Base-by-base conservation (phyloP, 1,140 invertebrate genomes). In the Drosophila parabipectinata region DNA sequence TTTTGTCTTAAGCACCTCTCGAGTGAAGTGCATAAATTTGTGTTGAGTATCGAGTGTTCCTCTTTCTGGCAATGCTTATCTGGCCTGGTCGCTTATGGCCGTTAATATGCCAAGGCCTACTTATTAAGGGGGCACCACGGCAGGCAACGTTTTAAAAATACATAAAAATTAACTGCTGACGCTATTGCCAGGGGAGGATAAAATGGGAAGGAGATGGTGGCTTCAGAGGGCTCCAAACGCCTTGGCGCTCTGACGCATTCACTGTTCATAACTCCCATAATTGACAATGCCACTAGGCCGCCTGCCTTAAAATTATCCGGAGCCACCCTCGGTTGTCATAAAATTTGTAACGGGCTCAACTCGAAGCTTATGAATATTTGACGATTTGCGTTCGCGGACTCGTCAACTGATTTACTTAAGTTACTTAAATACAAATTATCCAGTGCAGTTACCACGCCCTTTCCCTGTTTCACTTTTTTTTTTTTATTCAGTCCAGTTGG, bases 161-260 rank as follows among this genome's bases (percentile, higher is more conserved):
- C 79, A 87, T 87, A 72, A 88, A 87, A 79, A 85, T 87, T 75
- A 87, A 87, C 74, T 82, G 73, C 82, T 82, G 83, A 88, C 83
- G 82, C 82, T 79, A 76, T 76, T 76, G 54, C 62, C 62, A 67
- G 44, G 62, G 72, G 72, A 66, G 18, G 2, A n/a, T 14, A 10
- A 37, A 32, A 21, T 3, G 34, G 3, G 39, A 15, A 37, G 10
- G 32, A 15, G 41, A 15, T 4, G n/a, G 18, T 18, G 12, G 26
- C 30, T 30, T 21, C 3, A 10, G 15, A 53, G 55, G 67, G 48
- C 55, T 56, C 4, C 3, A 51, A 68, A 56, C 72, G 68, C 18
- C 67, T 37, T 37, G 48, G 24, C 61, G 28, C 50, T 66, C 54
- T 75, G 72, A 75, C 72, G 61, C 71, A 67, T 57, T 75, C 55